These are phyloP conservation scores for Pocillopora verrucosa DNA, from an alignment of 64 coral and sea anemone species.

Conservation along the genomic window DNA sequence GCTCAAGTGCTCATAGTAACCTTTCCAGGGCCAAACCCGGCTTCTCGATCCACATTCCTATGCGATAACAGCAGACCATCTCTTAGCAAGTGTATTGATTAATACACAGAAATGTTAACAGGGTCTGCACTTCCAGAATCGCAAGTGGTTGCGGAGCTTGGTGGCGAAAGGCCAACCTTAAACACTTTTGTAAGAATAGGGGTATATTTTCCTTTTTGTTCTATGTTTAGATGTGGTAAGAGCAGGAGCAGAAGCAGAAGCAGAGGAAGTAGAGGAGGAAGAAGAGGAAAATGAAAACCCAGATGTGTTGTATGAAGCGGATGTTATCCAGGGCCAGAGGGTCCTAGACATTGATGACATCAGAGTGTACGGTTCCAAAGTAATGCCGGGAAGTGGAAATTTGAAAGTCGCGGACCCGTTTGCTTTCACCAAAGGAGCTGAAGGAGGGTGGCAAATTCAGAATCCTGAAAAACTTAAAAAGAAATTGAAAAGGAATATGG, in stretches of 20 bases:
- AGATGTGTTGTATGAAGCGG: slow-evolving; percentile 70
- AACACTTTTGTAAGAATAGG: too few relatives aligned
- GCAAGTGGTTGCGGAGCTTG: too few relatives aligned
- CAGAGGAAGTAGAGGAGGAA: slow-evolving; percentile 31
- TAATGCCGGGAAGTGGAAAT: not conserved
- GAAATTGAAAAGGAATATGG: slow-evolving; percentile 36
- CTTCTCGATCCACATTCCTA: too few relatives aligned
- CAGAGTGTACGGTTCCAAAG: not conserved
- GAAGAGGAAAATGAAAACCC: slow-evolving; percentile 31
- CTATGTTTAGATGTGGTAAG: not conserved
- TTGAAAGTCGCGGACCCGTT: slow-evolving; percentile 1
- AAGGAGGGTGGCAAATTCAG: slow-evolving; percentile 15
- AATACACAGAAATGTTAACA: too few relatives aligned
- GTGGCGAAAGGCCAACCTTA: too few relatives aligned
- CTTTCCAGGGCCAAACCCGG: too few relatives aligned
- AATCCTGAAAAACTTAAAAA: slow-evolving; percentile 28
- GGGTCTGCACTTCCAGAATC: too few relatives aligned
- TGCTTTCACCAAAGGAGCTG: not conserved
- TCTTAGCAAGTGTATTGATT: too few relatives aligned
- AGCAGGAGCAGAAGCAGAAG: slow-evolving; percentile 1
- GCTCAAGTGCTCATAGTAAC: too few relatives aligned
- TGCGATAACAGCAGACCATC: too few relatives aligned
- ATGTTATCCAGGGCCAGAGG: slow-evolving; percentile 58
- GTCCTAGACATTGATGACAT: slow-evolving; percentile 68
- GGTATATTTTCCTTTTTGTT: not conserved